These are phyloP conservation scores for Drosophila hamatofila DNA, from an alignment of 2,888 invertebrate genomes.

Conservation along the genomic window DNA sequence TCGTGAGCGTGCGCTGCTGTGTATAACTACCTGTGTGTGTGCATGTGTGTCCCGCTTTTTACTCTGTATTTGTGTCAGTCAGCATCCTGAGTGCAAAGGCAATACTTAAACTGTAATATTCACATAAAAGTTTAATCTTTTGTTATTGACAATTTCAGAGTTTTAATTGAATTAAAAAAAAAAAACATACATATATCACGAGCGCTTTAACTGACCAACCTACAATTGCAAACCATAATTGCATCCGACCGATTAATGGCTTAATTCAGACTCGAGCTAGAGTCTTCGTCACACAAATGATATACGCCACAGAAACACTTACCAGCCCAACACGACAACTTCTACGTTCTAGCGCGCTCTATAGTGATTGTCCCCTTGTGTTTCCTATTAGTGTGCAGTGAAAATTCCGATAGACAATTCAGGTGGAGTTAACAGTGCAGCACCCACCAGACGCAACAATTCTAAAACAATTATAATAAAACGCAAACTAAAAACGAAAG, in stretches of 20 bases:
- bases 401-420: slow-evolving; percentile 18
- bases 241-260: not conserved
- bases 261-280: slow-evolving; percentile 16
- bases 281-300: slow-evolving; percentile 25
- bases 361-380: slow-evolving; percentile 9
- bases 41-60: slow-evolving; percentile 10
- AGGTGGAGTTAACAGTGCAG: slow-evolving; percentile 15
- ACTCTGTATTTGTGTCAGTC: slow-evolving; percentile 31
- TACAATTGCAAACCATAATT: slow-evolving; percentile 1
- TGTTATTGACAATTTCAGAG: not conserved
- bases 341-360: not conserved
- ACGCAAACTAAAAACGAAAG: not conserved
- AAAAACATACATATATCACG: too few relatives aligned
- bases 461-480: not conserved
- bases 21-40: slow-evolving; percentile 21
- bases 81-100: slow-evolving; percentile 14
- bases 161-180: not conserved
- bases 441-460: slow-evolving; percentile 17
- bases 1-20: slow-evolving; percentile 51
- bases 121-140: slow-evolving; percentile 1
- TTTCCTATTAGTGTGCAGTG: slow-evolving; percentile 3
- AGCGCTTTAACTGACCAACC: slow-evolving; percentile 12
- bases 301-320: slow-evolving; percentile 11
- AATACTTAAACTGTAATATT: slow-evolving; percentile 31
- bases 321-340: slow-evolving; percentile 7